A percentile compares a stretch with the other conserved stretches of the same genome.
phyloP scores from a whole-genome alignment of 1,140 invertebrate genomes.

The Mercenaria mercenaria region DNA sequence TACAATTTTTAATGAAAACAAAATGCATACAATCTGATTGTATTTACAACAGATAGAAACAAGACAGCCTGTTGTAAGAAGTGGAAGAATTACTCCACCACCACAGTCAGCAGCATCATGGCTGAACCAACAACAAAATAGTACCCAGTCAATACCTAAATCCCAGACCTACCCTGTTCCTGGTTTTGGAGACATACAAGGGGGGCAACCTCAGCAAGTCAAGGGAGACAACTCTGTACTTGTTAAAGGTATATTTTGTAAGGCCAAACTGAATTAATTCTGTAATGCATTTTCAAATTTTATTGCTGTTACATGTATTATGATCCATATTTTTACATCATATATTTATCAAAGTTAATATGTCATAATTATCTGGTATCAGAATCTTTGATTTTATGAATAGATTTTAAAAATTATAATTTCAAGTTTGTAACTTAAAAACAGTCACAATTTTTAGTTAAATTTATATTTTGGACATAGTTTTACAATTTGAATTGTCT shows the following conservation, averaged over 20 bases:
- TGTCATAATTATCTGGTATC: too few species aligned
- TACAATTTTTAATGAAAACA: too few species aligned
- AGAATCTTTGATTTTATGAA: too few species aligned
- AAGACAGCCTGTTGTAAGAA: neutral
- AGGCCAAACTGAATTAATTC: too few species aligned
- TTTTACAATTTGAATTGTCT: too few species aligned
- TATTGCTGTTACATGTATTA: neutral
- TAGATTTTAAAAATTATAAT: too few species aligned
- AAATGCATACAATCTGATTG: too few species aligned
- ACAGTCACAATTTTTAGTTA: too few species aligned
- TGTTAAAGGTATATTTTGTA: neutral
- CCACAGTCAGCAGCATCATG: neutral
- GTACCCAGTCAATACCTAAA: neutral
- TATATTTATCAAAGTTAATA: too few species aligned
- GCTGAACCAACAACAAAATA: neutral
- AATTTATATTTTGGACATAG: too few species aligned
- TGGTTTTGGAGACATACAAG: neutral
- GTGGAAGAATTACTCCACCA: constrained; percentile 10
- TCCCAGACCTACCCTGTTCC: constrained; percentile 21
- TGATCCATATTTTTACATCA: neutral
- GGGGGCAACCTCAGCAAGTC: neutral
- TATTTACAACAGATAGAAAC: too few species aligned
- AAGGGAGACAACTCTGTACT: neutral
- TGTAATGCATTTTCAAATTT: neutral
- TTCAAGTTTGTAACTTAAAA: too few species aligned